Conservation (phyloP, 2,888 invertebrate genomes). For the Arge pagana region DNA sequence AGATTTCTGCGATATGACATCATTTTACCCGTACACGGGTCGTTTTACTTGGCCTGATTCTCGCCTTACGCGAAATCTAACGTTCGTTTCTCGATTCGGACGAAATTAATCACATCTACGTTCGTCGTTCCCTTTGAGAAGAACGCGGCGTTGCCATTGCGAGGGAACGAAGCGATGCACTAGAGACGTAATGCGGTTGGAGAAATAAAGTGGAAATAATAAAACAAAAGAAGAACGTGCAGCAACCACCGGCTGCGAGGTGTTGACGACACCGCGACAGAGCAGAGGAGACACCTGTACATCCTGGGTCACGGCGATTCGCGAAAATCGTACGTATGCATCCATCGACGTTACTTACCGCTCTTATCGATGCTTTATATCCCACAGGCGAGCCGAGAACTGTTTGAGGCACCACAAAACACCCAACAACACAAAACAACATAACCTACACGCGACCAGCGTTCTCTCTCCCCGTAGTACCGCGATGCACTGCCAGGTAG, state of each 20-base stretch:
- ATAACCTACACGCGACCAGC: conserved; percentile 15
- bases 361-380: conserved; percentile 5
- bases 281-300: conserved; percentile 3
- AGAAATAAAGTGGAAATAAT: conserved; percentile 5
- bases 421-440: conserved; percentile 20
- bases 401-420: conserved; percentile 15
- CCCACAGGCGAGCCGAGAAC: conserved; percentile 3
- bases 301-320: background rate
- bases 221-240: background rate
- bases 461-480: conserved; percentile 16
- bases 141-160: too few species aligned
- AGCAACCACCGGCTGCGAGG: conserved; percentile 17
- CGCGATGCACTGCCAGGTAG: conserved; percentile 19
- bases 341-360: conserved; percentile 13
- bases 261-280: conserved; percentile 16
- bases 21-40: too few species aligned
- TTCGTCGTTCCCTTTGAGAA: too few species aligned
- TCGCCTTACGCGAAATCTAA: too few species aligned
- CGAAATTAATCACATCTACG: too few species aligned
- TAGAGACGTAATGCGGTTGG: too few species aligned
- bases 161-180: too few species aligned
- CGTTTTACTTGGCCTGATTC: too few species aligned
- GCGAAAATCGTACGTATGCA: too few species aligned
- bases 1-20: too few species aligned
- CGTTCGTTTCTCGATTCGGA: too few species aligned